phyloP scores from a whole-genome alignment of 2,113 vertebrate species.

The Corythornis cristatus region DNA sequence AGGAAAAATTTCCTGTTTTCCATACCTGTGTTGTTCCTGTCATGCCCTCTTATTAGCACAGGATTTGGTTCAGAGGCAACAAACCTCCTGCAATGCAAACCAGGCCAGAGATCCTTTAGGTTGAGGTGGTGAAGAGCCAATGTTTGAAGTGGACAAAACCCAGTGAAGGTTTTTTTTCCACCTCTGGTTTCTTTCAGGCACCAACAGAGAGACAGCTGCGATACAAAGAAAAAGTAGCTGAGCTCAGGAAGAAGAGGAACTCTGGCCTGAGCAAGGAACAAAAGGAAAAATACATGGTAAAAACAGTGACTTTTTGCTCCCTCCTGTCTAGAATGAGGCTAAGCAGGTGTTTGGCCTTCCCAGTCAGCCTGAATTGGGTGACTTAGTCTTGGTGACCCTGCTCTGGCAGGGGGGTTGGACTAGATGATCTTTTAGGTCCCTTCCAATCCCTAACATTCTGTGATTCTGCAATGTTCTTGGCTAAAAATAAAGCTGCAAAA shows the following conservation, averaged over 20 bases:
- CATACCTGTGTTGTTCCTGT: not conserved
- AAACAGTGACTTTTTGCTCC: not conserved
- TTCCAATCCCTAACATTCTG: no score
- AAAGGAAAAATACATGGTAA: constrained; percentile 98
- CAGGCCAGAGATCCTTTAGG: not conserved
- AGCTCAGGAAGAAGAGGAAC: constrained; percentile 95
- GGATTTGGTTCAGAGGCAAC: not conserved
- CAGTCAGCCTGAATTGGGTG: not conserved
- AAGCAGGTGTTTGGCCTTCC: not conserved
- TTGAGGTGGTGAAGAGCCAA: not conserved
- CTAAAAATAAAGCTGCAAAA: not conserved
- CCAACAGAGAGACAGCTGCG: constrained; percentile 92
- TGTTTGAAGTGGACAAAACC: not conserved
- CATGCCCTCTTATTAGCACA: not conserved
- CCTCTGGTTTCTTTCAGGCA: constrained; percentile 74
- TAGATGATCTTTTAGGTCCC: no score
- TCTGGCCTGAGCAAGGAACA: constrained; percentile 93
- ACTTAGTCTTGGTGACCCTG: no score
- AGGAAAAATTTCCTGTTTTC: not conserved
- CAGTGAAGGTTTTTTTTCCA: not conserved
- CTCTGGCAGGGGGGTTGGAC: no score
- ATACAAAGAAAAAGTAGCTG: constrained; percentile 96
- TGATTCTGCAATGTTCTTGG: not conserved
- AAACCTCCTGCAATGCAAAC: not conserved
- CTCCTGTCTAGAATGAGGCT: not conserved